A percentile compares a stretch with the other conserved stretches of the same genome.
phyloP scores from a whole-genome alignment of 1,140 invertebrate species.

The Ectropis grisescens region DNA sequence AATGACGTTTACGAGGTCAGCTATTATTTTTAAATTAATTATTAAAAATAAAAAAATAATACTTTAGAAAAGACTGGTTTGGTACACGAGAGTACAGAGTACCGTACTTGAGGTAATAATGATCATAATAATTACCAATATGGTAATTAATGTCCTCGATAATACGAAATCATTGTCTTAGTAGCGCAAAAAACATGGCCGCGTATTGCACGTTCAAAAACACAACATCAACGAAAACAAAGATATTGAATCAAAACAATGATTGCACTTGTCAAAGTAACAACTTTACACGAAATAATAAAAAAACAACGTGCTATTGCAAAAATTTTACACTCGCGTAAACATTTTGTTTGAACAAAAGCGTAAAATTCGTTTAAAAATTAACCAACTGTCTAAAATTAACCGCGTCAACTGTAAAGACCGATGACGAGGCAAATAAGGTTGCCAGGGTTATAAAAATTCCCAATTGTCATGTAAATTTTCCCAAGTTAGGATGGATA shows the following conservation, averaged over 20 bases:
- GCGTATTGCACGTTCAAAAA: conserved; percentile 7
- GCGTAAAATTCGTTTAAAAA: too few relatives aligned
- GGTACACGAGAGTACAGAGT: conserved; percentile 33
- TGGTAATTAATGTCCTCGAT: too few relatives aligned
- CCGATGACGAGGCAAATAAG: too few relatives aligned
- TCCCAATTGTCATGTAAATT: too few relatives aligned
- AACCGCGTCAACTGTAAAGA: too few relatives aligned
- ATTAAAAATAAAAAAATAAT: conserved; percentile 60
- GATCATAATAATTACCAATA: too few relatives aligned
- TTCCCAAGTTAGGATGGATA: too few relatives aligned
- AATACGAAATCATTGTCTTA: too few relatives aligned
- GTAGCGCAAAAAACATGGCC: conserved; percentile 1
- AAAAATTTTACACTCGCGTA: conserved; percentile 1
- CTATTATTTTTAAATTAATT: conserved; percentile 27
- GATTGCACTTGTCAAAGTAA: conserved; percentile 4
- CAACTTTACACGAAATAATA: conserved; percentile 2
- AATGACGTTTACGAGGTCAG: conserved; percentile 42
- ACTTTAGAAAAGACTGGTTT: conserved; percentile 57
- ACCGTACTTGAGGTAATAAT: conserved; percentile 42
- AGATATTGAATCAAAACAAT: conserved; percentile 6
- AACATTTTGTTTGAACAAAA: too few relatives aligned
- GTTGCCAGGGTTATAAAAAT: too few relatives aligned
- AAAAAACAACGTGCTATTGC: conserved; percentile 1
- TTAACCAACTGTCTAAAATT: too few relatives aligned
- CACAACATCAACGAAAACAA: conserved; percentile 4